A percentile compares a stretch with the other conserved stretches of the same genome.
These are phyloP conservation scores for Schlechtendalia chinensis DNA, from an alignment of 1,140 invertebrate genomes.

Conservation along the genomic window DNA sequence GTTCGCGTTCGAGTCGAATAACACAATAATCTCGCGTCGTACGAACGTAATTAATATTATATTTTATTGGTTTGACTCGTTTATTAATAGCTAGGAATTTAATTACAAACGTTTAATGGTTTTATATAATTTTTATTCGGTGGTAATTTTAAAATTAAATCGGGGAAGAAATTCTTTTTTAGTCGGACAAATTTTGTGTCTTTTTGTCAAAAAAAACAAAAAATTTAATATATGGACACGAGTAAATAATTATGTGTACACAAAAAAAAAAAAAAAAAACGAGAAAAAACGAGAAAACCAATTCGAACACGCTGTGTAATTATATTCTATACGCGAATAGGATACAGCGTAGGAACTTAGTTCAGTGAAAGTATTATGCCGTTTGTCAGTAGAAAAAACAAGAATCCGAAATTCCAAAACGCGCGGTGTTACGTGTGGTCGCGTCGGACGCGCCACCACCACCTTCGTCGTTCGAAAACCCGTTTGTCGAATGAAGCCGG, in stretches of 20 bases:
- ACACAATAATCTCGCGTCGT: too few relatives aligned
- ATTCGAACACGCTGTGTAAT: background rate
- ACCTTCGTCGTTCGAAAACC: background rate
- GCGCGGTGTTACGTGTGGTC: background rate
- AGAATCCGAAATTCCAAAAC: conserved; percentile 38
- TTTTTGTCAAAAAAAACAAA: too few relatives aligned
- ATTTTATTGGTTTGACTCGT: too few relatives aligned
- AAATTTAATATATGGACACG: background rate
- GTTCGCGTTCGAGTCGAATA: too few relatives aligned
- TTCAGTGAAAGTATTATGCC: conserved; percentile 17
- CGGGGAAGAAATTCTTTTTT: too few relatives aligned
- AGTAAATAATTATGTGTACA: background rate
- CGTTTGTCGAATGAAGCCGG: background rate
- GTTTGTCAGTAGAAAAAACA: background rate
- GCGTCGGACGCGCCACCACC: background rate
- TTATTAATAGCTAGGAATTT: too few relatives aligned
- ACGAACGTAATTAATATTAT: too few relatives aligned
- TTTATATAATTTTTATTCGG: too few relatives aligned
- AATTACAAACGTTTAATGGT: too few relatives aligned
- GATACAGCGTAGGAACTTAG: background rate
- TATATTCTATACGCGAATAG: background rate
- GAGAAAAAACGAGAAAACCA: background rate
- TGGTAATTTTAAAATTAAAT: too few relatives aligned
- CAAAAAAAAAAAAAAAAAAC: too few relatives aligned
- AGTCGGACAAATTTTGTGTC: too few relatives aligned